Evolutionary conservation across 1,140 invertebrate genomes (phyloP).

Genomic region (Diplogasteroides magnus): DNA sequence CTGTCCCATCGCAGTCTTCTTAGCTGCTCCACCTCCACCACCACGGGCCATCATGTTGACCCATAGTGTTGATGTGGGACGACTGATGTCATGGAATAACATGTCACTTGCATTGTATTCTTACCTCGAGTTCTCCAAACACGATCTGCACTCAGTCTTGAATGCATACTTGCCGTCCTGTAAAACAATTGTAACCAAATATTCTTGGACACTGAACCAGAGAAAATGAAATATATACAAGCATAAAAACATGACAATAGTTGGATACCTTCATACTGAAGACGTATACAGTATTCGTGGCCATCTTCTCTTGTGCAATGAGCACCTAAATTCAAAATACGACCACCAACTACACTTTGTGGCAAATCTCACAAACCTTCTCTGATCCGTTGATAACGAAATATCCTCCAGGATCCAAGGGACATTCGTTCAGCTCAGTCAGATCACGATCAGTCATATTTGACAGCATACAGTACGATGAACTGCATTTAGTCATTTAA

Average conservation of each 20-base stretch:
- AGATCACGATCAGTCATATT: conserved; percentile 93
- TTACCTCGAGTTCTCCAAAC: conserved; percentile 75
- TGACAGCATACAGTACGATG: conserved; percentile 87
- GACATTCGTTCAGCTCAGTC: conserved; percentile 96
- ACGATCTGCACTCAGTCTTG: conserved; percentile 90
- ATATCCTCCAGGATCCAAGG: conserved; percentile 92
- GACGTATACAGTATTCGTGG: conserved; percentile 97
- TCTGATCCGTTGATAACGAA: conserved; percentile 94
- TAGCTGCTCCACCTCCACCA: conserved; percentile 64
- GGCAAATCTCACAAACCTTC: conserved; percentile 65
- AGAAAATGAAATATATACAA: too few relatives aligned
- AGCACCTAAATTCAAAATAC: conserved; percentile 55
- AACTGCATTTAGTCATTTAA: too few relatives aligned
- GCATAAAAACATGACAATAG: too few relatives aligned
- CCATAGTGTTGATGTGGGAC: conserved; percentile 93
- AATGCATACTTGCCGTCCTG: conserved; percentile 87
- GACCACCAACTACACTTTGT: not conserved
- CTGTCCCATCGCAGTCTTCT: conserved; percentile 93
- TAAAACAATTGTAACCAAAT: too few relatives aligned
- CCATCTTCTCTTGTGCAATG: conserved; percentile 99
- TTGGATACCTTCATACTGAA: conserved; percentile 99
- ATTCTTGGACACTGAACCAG: too few relatives aligned
- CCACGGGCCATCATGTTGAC: conserved; percentile 94
- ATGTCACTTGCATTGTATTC: not conserved
- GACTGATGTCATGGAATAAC: conserved; percentile 55